Conservation (phyloP, 2,888 invertebrate genomes). For the Athrips mouffetella region DNA sequence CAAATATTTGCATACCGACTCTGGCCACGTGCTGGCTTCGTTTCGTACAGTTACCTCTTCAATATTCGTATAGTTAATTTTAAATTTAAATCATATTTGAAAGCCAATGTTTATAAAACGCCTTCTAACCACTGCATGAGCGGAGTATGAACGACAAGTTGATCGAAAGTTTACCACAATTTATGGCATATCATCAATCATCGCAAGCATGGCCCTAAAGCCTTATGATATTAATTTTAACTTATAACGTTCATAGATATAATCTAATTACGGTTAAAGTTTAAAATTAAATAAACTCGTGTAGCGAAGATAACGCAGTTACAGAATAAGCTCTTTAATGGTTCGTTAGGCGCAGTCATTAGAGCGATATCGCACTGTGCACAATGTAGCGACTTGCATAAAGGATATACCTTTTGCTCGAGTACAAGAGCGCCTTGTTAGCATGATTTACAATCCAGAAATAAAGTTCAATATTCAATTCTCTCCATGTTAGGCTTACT, state of each 20-base stretch:
- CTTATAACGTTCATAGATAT: not conserved
- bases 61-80: conserved; percentile 70
- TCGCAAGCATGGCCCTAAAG: not conserved
- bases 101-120: conserved; percentile 54
- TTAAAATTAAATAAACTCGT: no score
- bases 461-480: conserved; percentile 36
- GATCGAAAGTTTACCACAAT: conserved; percentile 1
- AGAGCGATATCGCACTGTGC: conserved; percentile 31
- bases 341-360: conserved; percentile 48
- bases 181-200: conserved; percentile 4
- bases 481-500: conserved; percentile 17
- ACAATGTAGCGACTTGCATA: conserved; percentile 34
- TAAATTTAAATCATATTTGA: conserved; percentile 68
- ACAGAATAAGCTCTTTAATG: conserved; percentile 31
- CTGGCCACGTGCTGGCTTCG: conserved; percentile 65
- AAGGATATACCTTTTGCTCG: conserved; percentile 28
- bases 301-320: not conserved
- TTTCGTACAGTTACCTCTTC: conserved; percentile 67
- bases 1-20: conserved; percentile 67
- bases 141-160: not conserved
- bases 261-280: not conserved
- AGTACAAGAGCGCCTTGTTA: conserved; percentile 53
- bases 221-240: not conserved
- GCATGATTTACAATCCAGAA: conserved; percentile 47
- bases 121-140: not conserved